phyloP scores from a whole-genome alignment of 1,140 invertebrate species.

The Philaenus spumarius region DNA sequence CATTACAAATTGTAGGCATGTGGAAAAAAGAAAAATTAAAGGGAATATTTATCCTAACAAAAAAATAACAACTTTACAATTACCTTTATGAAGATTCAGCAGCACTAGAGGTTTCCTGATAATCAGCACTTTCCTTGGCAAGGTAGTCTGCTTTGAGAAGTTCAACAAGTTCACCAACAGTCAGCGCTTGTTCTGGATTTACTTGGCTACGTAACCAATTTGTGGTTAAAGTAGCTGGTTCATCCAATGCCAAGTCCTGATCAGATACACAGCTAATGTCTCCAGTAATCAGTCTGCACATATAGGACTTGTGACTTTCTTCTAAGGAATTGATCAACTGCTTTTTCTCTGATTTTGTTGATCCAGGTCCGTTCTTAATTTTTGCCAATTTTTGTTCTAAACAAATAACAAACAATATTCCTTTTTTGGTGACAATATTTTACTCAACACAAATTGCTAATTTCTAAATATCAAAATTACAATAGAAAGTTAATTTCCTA shows the following conservation, averaged over 20 bases:
- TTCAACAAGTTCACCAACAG: conserved; percentile 45
- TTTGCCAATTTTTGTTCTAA: conserved; percentile 16
- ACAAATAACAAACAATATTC: conserved; percentile 4
- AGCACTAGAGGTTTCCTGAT: too few species aligned
- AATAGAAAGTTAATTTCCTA: too few species aligned
- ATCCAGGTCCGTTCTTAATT: conserved; percentile 1
- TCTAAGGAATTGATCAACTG: conserved; percentile 22
- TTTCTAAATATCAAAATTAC: too few species aligned
- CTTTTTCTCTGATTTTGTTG: conserved; percentile 9
- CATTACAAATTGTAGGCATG: too few species aligned
- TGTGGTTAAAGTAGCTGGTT: conserved; percentile 11
- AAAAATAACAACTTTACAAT: too few species aligned
- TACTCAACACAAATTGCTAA: too few species aligned
- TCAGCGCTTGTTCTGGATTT: conserved; percentile 31
- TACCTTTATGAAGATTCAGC: too few species aligned
- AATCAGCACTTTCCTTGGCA: conserved; percentile 24
- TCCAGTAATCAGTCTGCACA: conserved; percentile 22
- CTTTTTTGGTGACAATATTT: too few species aligned
- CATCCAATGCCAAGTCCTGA: conserved; percentile 17
- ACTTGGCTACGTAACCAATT: conserved; percentile 26
- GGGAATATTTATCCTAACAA: too few species aligned
- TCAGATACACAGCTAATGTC: conserved; percentile 10
- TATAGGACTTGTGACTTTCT: conserved; percentile 19
- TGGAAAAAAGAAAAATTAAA: too few species aligned
- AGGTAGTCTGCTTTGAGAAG: conserved; percentile 46